These are phyloP conservation scores for Amblyopsis rosae DNA, from an alignment of 2,113 vertebrate species.

Conservation along the genomic window DNA sequence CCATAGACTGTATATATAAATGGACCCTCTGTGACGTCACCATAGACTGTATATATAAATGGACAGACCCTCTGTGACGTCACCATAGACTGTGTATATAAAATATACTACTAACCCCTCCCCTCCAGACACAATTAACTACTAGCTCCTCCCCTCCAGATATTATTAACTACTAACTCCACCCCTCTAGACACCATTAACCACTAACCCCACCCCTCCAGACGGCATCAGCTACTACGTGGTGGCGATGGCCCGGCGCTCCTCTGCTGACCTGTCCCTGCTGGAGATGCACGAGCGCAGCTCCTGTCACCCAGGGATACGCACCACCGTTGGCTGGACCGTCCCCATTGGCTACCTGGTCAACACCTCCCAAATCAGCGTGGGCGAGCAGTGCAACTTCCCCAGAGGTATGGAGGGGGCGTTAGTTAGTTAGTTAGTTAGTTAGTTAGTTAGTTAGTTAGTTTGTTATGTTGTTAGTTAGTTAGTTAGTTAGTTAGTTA, in stretches of 20 bases:
- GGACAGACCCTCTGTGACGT: too few species aligned
- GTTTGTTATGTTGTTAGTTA: too few species aligned
- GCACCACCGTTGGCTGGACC: slow-evolving; percentile 82
- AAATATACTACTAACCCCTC: too few species aligned
- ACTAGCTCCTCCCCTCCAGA: neutral
- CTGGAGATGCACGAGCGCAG: slow-evolving; percentile 83
- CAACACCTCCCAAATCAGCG: slow-evolving; percentile 81
- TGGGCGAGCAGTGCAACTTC: slow-evolving; percentile 81
- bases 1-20: too few species aligned
- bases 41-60: too few species aligned
- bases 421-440: too few species aligned
- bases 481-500: slow-evolving; percentile 14
- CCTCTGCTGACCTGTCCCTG: slow-evolving; percentile 78
- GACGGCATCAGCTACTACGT: slow-evolving; percentile 79
- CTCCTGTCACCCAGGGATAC: slow-evolving; percentile 80
- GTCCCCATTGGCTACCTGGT: slow-evolving; percentile 82
- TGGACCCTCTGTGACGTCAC: too few species aligned
- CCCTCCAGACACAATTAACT: too few species aligned
- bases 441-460: too few species aligned
- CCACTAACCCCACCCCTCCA: slow-evolving; percentile 20
- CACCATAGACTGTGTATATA: too few species aligned
- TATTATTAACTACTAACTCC: too few species aligned
- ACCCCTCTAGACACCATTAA: neutral
- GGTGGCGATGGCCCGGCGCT: slow-evolving; percentile 78
- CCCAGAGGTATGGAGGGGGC: slow-evolving; percentile 72